These are phyloP conservation scores for Temnopleurus reevesii DNA, from an alignment of 53 echinoderm and acorn worm genomes.

Conservation along the genomic window DNA sequence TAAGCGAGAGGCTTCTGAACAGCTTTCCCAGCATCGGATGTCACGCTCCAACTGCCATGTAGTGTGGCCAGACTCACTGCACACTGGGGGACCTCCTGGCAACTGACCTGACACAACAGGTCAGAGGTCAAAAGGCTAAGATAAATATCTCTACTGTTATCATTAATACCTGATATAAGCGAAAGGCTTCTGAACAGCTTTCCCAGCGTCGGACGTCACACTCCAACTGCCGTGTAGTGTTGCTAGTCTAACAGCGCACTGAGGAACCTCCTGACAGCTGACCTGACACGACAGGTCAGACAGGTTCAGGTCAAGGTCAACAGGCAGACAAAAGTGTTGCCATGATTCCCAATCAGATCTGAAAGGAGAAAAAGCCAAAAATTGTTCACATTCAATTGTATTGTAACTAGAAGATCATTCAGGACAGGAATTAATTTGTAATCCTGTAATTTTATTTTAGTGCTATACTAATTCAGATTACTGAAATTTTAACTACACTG, in stretches of 20 bases:
- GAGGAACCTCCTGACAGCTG: slow-evolving; percentile 65
- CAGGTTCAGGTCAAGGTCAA: slow-evolving; percentile 79
- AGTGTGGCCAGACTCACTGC: slow-evolving; percentile 63
- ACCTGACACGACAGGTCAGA: slow-evolving; percentile 69
- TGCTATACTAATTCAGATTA: no score
- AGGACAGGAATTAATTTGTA: no score
- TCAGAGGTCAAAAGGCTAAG: slow-evolving; percentile 72
- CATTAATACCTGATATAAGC: slow-evolving; percentile 65
- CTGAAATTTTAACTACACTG: no score
- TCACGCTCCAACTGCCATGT: slow-evolving; percentile 68
- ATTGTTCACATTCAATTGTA: no score
- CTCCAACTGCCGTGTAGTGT: slow-evolving; percentile 64
- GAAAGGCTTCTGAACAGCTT: slow-evolving; percentile 58
- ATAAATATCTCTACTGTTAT: no score
- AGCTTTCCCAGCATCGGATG: slow-evolving; percentile 69
- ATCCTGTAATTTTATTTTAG: no score
- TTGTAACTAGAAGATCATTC: no score
- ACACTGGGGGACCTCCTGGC: slow-evolving; percentile 72
- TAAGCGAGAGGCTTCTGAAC: slow-evolving; percentile 70
- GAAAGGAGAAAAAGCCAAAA: neutral
- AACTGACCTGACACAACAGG: slow-evolving; percentile 73
- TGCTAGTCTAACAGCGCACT: slow-evolving; percentile 58
- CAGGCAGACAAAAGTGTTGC: slow-evolving; percentile 70
- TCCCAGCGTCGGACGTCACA: slow-evolving; percentile 70
- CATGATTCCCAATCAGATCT: slow-evolving; percentile 57